Evolutionary conservation across 2,888 invertebrate species (phyloP), one percentile per base, ranked within the genome.

Genomic region (Punctoribates punctum): DNA sequence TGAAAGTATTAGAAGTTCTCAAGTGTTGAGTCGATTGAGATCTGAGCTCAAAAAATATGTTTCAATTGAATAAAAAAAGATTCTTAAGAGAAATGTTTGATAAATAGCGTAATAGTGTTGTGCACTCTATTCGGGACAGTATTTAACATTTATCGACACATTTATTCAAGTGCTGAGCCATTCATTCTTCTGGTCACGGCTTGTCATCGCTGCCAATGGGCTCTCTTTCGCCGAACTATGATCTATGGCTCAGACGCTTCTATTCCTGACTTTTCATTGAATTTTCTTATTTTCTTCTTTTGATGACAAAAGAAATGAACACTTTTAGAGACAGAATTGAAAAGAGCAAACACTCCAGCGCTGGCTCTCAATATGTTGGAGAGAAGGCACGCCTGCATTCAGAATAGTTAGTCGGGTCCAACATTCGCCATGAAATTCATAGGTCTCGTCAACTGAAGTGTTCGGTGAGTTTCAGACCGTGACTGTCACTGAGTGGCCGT

Each of bases 401-500:
- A 38, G 9, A 34, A 13, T n/a, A 0, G 15, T 11, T 42, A 42
- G 70, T 70, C 38, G 38, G 23, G 70, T 70, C 70, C 42, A 34
- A 70, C 70, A 42, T 38, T 29, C 20, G 38, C 70, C 70, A 70
- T 70, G 70, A 70, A 70, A 70, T 70, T 70, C 34, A 70, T 70
- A 42, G 23, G 5, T 70, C 29, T 70, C 38, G 5, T 42, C 3
- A 42, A 70, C 70, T 62, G 62, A n/a, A 62, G 34, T 62, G 27
- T 34, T 17, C 38, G 38, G 70, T 70, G 70, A 70, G 70, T 70
- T 70, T 70, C 34, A 70, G 70, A 70, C 70, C 70, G 70, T 70
- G 70, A 70, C 70, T 70, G 70, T 42, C 17, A 62, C n/a, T 62
- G 27, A 62, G 27, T 29, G 17, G 38, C 34, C 38, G 38, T 67